Evolutionary conservation across 2,113 vertebrate genomes (phyloP).

Genomic region (Isurus oxyrinchus): DNA sequence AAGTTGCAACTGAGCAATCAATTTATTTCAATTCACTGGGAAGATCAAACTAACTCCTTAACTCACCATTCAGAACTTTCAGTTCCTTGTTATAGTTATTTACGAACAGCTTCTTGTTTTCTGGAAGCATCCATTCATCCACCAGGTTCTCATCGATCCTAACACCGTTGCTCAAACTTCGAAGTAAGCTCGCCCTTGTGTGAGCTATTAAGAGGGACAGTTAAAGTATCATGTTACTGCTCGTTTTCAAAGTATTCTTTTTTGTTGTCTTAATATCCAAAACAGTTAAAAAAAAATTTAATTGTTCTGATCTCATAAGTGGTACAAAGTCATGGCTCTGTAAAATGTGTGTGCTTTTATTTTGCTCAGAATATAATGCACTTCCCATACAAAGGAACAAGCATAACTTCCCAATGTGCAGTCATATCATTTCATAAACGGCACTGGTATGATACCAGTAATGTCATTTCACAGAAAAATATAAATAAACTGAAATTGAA

Average conservation of each 20-base stretch:
- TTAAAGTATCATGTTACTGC: not conserved
- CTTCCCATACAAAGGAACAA: not conserved
- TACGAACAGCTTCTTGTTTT: slow-evolving; percentile 45
- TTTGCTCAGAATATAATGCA: not conserved
- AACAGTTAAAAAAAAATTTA: not conserved
- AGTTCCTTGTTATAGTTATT: slow-evolving; percentile 46
- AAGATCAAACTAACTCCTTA: not conserved
- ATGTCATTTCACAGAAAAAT: not conserved
- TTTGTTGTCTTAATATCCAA: not conserved
- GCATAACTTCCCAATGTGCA: not conserved
- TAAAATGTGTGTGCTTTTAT: not conserved
- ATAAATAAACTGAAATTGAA: not conserved
- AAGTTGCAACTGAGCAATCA: not conserved
- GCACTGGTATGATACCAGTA: not conserved
- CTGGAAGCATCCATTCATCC: slow-evolving; percentile 43
- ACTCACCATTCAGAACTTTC: slow-evolving; percentile 43
- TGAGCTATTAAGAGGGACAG: slow-evolving; percentile 51
- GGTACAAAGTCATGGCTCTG: not conserved
- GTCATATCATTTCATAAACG: not conserved
- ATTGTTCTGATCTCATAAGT: not conserved
- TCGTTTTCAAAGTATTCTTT: not conserved
- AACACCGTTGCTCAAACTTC: slow-evolving; percentile 43
- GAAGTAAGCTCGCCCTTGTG: slow-evolving; percentile 58
- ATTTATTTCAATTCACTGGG: not conserved
- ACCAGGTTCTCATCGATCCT: slow-evolving; percentile 41